Evolutionary conservation across 2,888 invertebrate species (phyloP).

Genomic region (Harpalus rufipes): DNA sequence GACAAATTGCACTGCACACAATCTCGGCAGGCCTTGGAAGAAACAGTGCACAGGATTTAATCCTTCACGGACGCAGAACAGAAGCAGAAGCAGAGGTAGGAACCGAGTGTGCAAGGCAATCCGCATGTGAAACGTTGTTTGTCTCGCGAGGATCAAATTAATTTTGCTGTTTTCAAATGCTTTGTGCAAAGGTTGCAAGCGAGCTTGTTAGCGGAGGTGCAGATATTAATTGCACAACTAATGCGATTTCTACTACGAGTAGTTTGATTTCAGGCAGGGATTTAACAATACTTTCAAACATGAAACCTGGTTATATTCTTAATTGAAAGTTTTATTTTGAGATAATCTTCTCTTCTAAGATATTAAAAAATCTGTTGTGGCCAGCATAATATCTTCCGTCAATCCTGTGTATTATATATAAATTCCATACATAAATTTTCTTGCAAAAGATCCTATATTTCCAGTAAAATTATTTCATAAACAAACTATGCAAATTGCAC

Average conservation of each 20-base stretch:
- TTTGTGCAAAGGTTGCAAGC: slow-evolving; percentile 41
- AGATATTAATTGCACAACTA: not conserved
- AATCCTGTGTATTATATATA: no score
- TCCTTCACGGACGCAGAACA: slow-evolving; percentile 30
- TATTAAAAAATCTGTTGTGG: no score
- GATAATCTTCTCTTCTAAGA: no score
- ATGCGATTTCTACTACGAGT: not conserved
- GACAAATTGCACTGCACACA: slow-evolving; percentile 61
- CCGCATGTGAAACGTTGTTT: slow-evolving; percentile 55
- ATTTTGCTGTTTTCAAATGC: slow-evolving; percentile 48
- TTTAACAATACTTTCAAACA: not conserved
- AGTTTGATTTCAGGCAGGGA: not conserved
- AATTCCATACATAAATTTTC: no score
- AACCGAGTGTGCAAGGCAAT: slow-evolving; percentile 12
- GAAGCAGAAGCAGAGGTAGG: not conserved
- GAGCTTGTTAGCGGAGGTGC: not conserved
- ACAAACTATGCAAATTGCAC: no score
- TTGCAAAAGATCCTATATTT: no score
- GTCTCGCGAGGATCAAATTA: slow-evolving; percentile 46
- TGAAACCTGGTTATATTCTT: no score
- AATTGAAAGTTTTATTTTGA: no score
- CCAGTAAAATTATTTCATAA: no score
- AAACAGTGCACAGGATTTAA: slow-evolving; percentile 40
- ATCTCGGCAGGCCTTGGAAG: slow-evolving; percentile 32
- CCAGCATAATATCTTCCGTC: no score